phyloP scores from a whole-genome alignment of 2,797 vertebrate species.

The Lagorchestes hirsutus region DNA sequence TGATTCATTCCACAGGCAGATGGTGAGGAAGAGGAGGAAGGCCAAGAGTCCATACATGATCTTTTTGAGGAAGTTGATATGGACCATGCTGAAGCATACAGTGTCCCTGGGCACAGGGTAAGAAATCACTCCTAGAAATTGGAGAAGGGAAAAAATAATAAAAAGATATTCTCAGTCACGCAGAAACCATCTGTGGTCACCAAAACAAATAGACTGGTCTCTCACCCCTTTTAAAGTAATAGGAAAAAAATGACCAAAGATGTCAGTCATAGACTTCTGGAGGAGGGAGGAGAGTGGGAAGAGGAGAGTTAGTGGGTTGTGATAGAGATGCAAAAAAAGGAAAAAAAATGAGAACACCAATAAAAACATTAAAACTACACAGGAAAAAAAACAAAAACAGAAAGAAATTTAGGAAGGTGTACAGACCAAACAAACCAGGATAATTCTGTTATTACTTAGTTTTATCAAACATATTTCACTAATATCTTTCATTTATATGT shows the following conservation, averaged over 20 bases:
- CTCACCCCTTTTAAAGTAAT: not conserved
- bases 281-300: not conserved
- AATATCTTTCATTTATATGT: not conserved
- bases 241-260: not conserved
- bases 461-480: not conserved
- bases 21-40: slow-evolving; percentile 81
- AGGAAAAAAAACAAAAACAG: not conserved
- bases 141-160: slow-evolving; percentile 41
- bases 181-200: not conserved
- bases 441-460: not conserved
- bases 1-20: slow-evolving; percentile 86
- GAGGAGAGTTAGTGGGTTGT: not conserved
- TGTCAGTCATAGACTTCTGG: not conserved
- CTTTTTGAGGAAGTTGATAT: slow-evolving; percentile 84
- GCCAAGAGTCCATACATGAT: slow-evolving; percentile 79
- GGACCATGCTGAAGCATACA: slow-evolving; percentile 85
- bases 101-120: slow-evolving; percentile 61
- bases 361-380: not conserved
- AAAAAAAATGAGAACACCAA: not conserved
- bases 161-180: not conserved
- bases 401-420: not conserved
- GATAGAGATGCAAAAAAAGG: not conserved
- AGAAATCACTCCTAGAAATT: slow-evolving; percentile 77
- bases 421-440: not conserved
- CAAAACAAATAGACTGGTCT: not conserved